Base-by-base conservation (phyloP, 2,797 vertebrate species). In the Ceyx erithaca region DNA sequence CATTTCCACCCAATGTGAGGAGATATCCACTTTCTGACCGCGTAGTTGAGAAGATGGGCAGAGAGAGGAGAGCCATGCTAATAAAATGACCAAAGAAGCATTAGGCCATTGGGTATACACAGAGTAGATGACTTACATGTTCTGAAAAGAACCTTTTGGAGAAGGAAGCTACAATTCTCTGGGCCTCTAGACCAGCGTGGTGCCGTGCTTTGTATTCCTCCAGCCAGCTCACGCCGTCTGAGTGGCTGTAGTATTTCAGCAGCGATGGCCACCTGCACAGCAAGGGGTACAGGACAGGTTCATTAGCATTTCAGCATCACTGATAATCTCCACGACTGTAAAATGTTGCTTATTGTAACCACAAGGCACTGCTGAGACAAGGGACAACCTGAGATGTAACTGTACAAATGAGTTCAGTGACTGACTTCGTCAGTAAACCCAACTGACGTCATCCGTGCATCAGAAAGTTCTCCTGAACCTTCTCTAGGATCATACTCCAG, bases 131-230 rank as follows among this genome's bases (percentile, higher is more conserved):
- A 82, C 99, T 99, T 95, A 99, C 99, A 12, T 99, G 99, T 94
- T 99, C 99, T n/a, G 99, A 98, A 96, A 99, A 99, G 97, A 99
- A 99, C 86, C 98, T 98, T 96, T 99, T 99, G 46, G 99, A 99
- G 97, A 99, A 99, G 0, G 98, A 99, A 69, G 98, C 98, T 64
- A 99, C 99, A 0, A 99, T 99, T 93, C 97, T 98, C 89, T 97
- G 97, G 71, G 99, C 99, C 67, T 99, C 98, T 67, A 99, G 97
- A 7, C 99, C 99, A 14, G 99, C 99, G 80, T 96, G 97, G 33
- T 99, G 98, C 37, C 99, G 98, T 2, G 98, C 98, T 97, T 98
- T 98, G 97, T 99, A 99, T 59, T 99, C 99, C 70, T 98, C 98
- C 88, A 99, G 97, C 99, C 99, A 99, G 96, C 99, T 99, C 66